Evolutionary conservation across 2,797 vertebrate species (phyloP).

Genomic region (Pseudochirops cupreus): DNA sequence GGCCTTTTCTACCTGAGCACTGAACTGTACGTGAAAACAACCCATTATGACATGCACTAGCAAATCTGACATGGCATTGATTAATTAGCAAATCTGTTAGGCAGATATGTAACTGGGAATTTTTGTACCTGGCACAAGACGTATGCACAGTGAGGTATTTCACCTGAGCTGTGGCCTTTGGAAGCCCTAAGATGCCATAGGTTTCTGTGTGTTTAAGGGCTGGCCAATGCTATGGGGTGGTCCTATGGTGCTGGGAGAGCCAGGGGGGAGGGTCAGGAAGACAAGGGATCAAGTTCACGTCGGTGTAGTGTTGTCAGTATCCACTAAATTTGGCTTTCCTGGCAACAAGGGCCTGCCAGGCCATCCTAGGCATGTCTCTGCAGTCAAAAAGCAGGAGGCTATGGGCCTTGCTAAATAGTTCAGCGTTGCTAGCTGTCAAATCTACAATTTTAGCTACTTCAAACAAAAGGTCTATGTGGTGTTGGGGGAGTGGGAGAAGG

Average conservation of each 20-base stretch:
- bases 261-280: neutral
- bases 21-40: neutral
- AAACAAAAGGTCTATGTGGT: conserved; percentile 24
- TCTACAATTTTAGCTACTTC: conserved; percentile 9
- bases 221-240: neutral
- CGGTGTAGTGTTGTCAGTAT: neutral
- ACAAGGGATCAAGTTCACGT: neutral
- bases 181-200: neutral
- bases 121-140: neutral
- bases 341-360: neutral
- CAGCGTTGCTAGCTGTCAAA: conserved; percentile 12
- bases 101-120: neutral
- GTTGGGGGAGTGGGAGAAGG: neutral
- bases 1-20: neutral
- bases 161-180: neutral
- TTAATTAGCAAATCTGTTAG: neutral
- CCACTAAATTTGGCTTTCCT: neutral
- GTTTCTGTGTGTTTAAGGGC: neutral
- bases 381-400: neutral
- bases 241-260: neutral
- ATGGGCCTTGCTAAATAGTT: accelerated
- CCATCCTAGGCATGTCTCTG: neutral
- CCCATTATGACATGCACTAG: neutral
- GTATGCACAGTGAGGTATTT: neutral
- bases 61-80: neutral